Conservation (phyloP, 2,888 invertebrate species). For the Andrena minutula region DNA sequence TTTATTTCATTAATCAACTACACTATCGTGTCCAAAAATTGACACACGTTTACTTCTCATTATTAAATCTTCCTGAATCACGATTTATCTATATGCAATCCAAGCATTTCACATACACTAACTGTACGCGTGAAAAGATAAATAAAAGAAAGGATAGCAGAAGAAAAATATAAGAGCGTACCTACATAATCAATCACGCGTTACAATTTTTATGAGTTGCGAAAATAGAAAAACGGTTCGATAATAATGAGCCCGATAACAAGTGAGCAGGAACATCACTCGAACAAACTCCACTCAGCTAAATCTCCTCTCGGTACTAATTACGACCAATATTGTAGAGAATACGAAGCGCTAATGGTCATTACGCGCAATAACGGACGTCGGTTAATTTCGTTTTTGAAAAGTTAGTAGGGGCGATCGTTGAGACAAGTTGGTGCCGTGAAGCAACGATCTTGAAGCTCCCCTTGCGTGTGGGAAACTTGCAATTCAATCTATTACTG, state of each 20-base stretch:
- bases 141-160: background rate
- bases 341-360: slow-evolving; percentile 50
- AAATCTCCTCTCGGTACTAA: slow-evolving; percentile 64
- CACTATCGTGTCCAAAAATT: no score
- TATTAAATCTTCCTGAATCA: no score
- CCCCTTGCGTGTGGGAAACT: no score
- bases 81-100: no score
- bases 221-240: slow-evolving; percentile 53
- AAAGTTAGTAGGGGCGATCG: slow-evolving; percentile 17
- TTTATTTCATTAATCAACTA: no score
- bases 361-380: slow-evolving; percentile 49
- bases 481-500: background rate
- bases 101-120: no score
- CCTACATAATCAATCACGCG: background rate
- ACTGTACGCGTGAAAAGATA: background rate
- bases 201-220: slow-evolving; percentile 21
- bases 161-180: no score
- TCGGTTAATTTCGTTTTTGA: slow-evolving; percentile 41
- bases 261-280: slow-evolving; percentile 55
- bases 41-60: no score
- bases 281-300: slow-evolving; percentile 57
- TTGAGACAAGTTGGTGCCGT: background rate
- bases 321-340: slow-evolving; percentile 55
- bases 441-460: background rate
- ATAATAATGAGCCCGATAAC: slow-evolving; percentile 69